Percentiles rank a stretch among this genome's conserved stretches.
Evolutionary conservation across 2,797 vertebrate species (phyloP).

Genomic region (Anisognathus igniventris): DNA sequence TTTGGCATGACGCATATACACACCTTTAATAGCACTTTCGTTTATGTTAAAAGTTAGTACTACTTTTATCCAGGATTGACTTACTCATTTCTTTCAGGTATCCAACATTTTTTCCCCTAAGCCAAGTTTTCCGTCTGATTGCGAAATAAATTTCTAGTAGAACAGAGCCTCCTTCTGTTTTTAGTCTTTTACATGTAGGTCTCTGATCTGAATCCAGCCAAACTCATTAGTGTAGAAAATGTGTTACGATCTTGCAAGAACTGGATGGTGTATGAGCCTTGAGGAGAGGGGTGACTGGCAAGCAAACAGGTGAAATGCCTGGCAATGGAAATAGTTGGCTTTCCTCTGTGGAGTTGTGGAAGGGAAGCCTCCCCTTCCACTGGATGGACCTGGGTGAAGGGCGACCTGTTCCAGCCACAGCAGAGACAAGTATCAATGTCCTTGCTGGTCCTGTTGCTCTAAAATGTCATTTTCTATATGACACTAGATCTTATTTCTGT

Average conservation of each 20-base stretch:
- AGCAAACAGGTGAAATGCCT: background rate
- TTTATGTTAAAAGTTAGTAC: slow-evolving; percentile 3
- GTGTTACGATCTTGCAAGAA: background rate
- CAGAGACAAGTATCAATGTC: background rate
- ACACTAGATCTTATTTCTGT: background rate
- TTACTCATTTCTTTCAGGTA: background rate
- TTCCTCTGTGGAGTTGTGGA: background rate
- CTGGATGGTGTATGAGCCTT: background rate
- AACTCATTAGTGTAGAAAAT: background rate
- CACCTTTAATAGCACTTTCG: background rate
- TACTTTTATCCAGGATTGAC: background rate
- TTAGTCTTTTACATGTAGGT: slow-evolving; percentile 9
- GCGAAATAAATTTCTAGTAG: slow-evolving; percentile 31
- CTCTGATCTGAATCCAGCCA: background rate
- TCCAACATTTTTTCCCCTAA: background rate
- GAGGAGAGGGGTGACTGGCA: background rate
- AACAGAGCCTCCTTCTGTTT: slow-evolving; percentile 26
- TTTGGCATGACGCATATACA: background rate
- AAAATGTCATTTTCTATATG: background rate
- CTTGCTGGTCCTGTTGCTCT: background rate
- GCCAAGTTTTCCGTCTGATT: background rate
- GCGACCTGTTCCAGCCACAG: background rate
- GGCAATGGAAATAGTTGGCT: background rate
- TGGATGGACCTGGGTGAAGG: background rate
- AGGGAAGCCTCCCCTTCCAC: background rate